These are phyloP conservation scores for Formica selysi DNA, from an alignment of 1,140 invertebrate genomes.

Conservation along the genomic window DNA sequence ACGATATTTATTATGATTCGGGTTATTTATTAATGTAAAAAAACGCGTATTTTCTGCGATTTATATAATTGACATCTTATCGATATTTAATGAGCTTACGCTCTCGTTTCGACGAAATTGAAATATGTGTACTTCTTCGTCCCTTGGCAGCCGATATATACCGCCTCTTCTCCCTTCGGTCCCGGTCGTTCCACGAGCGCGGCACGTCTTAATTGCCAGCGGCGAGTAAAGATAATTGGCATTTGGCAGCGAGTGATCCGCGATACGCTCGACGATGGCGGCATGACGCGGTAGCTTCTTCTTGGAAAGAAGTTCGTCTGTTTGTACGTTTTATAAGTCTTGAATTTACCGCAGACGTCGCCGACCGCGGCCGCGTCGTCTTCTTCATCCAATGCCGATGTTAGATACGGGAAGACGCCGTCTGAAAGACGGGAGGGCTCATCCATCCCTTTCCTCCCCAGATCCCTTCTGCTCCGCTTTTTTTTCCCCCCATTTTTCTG, in stretches of 20 bases:
- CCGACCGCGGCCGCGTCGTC: constrained; percentile 52
- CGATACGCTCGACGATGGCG: constrained; percentile 69
- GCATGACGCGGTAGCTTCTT: constrained; percentile 70
- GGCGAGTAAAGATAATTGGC: constrained; percentile 78
- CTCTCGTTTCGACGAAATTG: constrained; percentile 62
- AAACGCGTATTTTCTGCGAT: not conserved
- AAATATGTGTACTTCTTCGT: not conserved
- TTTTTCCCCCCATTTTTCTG: constrained; percentile 19
- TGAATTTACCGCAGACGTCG: constrained; percentile 67
- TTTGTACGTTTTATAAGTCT: constrained; percentile 76
- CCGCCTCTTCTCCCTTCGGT: constrained; percentile 8
- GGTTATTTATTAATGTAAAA: too few species aligned
- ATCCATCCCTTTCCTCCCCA: not conserved
- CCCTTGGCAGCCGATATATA: constrained; percentile 39
- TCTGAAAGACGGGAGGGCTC: constrained; percentile 62
- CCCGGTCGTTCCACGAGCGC: constrained; percentile 35
- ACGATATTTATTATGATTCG: too few species aligned
- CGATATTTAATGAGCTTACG: not conserved
- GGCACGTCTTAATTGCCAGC: constrained; percentile 73
- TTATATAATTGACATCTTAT: not conserved
- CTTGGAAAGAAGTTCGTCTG: constrained; percentile 77
- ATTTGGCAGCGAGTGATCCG: constrained; percentile 79
- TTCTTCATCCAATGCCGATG: constrained; percentile 67
- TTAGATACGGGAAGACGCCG: constrained; percentile 77
- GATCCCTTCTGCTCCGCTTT: not conserved